Percentiles rank a stretch among this genome's conserved stretches.
These are phyloP conservation scores for Ramphastos sulfuratus DNA, from an alignment of 2,113 vertebrate species.

Conservation along the genomic window DNA sequence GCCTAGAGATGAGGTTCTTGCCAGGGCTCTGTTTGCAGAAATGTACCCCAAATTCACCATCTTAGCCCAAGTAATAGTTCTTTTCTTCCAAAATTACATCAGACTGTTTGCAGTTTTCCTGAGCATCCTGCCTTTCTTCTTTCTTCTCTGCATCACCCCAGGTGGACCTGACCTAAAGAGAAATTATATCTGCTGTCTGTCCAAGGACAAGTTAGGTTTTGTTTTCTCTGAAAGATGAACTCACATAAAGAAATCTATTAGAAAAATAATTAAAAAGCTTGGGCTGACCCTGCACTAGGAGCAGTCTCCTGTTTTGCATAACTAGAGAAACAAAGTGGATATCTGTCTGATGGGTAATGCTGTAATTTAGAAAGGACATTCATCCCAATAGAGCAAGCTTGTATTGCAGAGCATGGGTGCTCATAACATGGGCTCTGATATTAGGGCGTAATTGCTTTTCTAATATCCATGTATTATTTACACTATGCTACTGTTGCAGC, in stretches of 20 bases:
- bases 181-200: fast-evolving
- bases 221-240: not conserved
- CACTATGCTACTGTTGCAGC: not conserved
- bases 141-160: not conserved
- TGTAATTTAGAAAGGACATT: conserved; percentile 15
- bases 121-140: not conserved
- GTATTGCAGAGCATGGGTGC: not conserved
- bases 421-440: not conserved
- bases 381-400: not conserved
- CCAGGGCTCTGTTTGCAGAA: not conserved
- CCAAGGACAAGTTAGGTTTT: not conserved
- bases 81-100: not conserved
- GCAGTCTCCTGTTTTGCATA: not conserved
- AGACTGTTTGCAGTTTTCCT: not conserved
- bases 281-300: not conserved
- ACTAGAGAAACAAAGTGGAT: not conserved
- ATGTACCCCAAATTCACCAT: fast-evolving
- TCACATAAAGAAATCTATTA: not conserved
- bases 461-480: conserved; percentile 58
- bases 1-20: not conserved
- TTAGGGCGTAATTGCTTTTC: conserved; percentile 29
- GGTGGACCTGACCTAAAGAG: not conserved
- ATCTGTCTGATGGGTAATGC: not conserved
- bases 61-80: not conserved
- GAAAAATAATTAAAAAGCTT: not conserved